A percentile compares a stretch with the other conserved stretches of the same genome.
phyloP scores from a whole-genome alignment of 2,888 invertebrate species.

The Orthosia cruda region DNA sequence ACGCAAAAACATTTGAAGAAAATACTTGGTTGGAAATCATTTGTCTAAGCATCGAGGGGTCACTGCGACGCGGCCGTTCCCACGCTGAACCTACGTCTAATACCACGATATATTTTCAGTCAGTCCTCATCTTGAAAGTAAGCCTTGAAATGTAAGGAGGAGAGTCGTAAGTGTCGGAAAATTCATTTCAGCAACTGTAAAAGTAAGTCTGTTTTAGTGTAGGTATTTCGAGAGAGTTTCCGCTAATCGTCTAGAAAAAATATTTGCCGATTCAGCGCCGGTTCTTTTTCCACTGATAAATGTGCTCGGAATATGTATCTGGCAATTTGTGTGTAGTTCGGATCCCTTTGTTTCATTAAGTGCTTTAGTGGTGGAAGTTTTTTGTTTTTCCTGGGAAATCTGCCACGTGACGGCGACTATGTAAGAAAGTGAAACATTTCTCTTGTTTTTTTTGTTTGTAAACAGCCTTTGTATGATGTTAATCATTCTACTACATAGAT shows the following conservation, averaged over 20 bases:
- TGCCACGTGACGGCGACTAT: constrained; percentile 67
- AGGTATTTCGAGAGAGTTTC: constrained; percentile 88
- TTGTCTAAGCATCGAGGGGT: constrained; percentile 89
- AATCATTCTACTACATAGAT: not conserved
- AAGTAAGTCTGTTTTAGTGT: constrained; percentile 71
- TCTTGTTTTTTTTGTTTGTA: constrained; percentile 47
- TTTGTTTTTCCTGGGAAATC: constrained; percentile 72
- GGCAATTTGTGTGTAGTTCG: constrained; percentile 82
- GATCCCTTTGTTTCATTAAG: constrained; percentile 85
- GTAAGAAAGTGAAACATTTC: constrained; percentile 64
- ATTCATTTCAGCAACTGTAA: constrained; percentile 46
- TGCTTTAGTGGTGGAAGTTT: constrained; percentile 71
- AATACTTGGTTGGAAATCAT: constrained; percentile 86
- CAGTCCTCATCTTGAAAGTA: constrained; percentile 56
- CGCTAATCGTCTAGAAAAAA: constrained; percentile 91
- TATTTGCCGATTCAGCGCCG: constrained; percentile 88
- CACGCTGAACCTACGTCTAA: constrained; percentile 84
- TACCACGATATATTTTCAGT: constrained; percentile 61
- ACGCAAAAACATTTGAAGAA: constrained; percentile 83
- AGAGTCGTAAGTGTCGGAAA: constrained; percentile 17
- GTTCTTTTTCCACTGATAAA: constrained; percentile 88
- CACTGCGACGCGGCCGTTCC: constrained; percentile 88
- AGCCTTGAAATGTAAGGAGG: constrained; percentile 58
- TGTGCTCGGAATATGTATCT: constrained; percentile 87
- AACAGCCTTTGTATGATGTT: constrained; percentile 12